These are phyloP conservation scores for Drosophila demipolita DNA, from an alignment of 2,888 invertebrate species.

Conservation along the genomic window DNA sequence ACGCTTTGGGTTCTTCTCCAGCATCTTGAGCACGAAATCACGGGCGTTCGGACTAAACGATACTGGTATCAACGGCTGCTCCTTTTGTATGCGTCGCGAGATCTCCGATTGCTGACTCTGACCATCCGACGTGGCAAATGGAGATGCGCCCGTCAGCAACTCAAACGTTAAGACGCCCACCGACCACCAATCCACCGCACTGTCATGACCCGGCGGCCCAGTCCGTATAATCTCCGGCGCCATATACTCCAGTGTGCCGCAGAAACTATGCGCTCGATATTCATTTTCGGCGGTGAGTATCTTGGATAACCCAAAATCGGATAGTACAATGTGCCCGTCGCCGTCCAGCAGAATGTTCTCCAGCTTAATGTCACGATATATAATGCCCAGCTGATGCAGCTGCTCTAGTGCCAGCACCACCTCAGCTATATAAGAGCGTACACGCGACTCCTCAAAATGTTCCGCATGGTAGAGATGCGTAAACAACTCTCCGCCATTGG, in stretches of 20 bases:
- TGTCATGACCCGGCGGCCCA: slow-evolving; percentile 96
- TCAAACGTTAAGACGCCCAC: slow-evolving; percentile 98
- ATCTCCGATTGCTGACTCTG: slow-evolving; percentile 97
- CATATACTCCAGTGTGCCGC: slow-evolving; percentile 99
- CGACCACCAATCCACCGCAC: slow-evolving; percentile 99
- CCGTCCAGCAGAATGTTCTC: slow-evolving; percentile 98
- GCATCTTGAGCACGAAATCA: slow-evolving; percentile 92
- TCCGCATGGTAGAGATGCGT: slow-evolving; percentile 98
- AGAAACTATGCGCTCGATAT: slow-evolving; percentile 97
- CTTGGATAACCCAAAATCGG: slow-evolving; percentile 99
- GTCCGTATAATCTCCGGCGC: slow-evolving; percentile 94
- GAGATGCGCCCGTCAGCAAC: slow-evolving; percentile 97
- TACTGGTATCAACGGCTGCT: slow-evolving; percentile 95
- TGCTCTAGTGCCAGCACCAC: slow-evolving; percentile 97
- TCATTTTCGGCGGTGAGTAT: slow-evolving; percentile 89
- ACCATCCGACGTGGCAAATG: slow-evolving; percentile 98
- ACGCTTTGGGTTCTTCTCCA: slow-evolving; percentile 95
- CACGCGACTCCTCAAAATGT: slow-evolving; percentile 95
- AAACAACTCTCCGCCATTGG: slow-evolving; percentile 98
- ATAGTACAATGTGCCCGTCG: slow-evolving; percentile 97
- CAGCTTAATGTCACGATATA: slow-evolving; percentile 98
- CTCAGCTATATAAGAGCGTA: slow-evolving; percentile 97
- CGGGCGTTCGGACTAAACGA: slow-evolving; percentile 89
- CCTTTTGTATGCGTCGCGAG: slow-evolving; percentile 94
- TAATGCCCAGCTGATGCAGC: slow-evolving; percentile 98